These are phyloP conservation scores for Hedya salicella DNA, from an alignment of 2,888 invertebrate genomes.

Conservation along the genomic window DNA sequence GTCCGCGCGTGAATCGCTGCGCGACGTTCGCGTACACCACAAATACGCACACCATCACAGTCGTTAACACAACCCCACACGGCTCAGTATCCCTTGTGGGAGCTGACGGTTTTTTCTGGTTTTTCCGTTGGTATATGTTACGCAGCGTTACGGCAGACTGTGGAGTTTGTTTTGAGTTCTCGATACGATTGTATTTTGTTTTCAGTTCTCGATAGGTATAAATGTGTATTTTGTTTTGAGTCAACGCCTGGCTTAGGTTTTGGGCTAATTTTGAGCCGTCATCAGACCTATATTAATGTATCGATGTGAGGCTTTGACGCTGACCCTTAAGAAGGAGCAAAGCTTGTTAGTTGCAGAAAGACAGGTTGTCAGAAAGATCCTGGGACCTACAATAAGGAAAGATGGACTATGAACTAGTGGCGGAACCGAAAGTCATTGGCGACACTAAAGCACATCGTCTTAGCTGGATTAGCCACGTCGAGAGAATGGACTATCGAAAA, in stretches of 20 bases:
- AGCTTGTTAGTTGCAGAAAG: no score
- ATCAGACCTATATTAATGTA: no score
- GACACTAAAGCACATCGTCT: no score
- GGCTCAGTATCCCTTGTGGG: conserved; percentile 10
- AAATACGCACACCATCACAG: background rate
- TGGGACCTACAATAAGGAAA: no score
- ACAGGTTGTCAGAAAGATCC: no score
- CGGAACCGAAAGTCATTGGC: no score
- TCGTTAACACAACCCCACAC: background rate
- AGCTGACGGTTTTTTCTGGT: conserved; percentile 5
- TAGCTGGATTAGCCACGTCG: no score
- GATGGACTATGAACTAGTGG: no score
- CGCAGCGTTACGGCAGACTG: conserved; percentile 25
- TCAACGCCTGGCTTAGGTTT: background rate
- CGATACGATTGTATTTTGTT: conserved; percentile 9
- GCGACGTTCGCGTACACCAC: conserved; percentile 25
- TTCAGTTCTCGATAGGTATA: no score
- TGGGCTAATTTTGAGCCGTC: conserved; percentile 9
- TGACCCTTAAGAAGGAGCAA: no score
- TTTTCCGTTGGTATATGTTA: conserved; percentile 12
- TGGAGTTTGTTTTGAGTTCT: conserved; percentile 21
- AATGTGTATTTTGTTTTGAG: conserved; percentile 5
- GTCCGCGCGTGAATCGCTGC: conserved; percentile 48
- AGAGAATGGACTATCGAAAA: no score
- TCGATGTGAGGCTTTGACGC: no score